These are phyloP conservation scores for Junonia oenone DNA, from an alignment of 2,888 invertebrate species.

Conservation along the genomic window DNA sequence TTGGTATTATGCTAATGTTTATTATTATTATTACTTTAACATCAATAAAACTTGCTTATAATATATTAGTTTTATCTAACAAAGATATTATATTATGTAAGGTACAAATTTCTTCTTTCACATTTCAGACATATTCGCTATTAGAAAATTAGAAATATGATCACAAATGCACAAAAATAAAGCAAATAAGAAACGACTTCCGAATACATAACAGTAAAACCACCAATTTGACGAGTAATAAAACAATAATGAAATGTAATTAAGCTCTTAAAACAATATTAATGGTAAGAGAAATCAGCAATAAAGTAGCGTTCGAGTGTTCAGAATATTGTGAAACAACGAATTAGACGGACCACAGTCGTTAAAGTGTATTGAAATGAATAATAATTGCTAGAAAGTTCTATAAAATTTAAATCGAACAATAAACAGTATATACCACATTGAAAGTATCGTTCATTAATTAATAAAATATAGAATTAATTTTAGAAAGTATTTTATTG, in stretches of 20 bases:
- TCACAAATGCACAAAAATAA: neutral
- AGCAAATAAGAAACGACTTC: neutral
- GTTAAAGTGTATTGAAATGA: constrained; percentile 9
- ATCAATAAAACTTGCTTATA: too few relatives aligned
- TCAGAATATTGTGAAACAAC: neutral
- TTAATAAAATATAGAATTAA: neutral
- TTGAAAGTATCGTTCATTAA: neutral
- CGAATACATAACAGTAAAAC: constrained; percentile 5
- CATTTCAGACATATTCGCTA: too few relatives aligned
- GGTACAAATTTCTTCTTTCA: too few relatives aligned
- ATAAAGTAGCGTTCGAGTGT: constrained; percentile 8
- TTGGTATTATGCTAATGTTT: neutral
- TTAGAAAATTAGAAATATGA: too few relatives aligned
- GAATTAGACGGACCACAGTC: constrained; percentile 6
- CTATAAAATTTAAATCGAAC: neutral
- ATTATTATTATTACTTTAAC: too few relatives aligned
- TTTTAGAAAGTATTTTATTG: neutral
- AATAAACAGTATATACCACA: neutral
- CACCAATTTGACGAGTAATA: constrained; percentile 19
- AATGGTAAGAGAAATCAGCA: constrained; percentile 18
- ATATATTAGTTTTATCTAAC: too few relatives aligned
- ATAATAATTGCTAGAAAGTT: constrained; percentile 2
- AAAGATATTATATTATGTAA: too few relatives aligned
- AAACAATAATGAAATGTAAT: constrained; percentile 19
- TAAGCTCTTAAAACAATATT: constrained; percentile 15